phyloP scores from a whole-genome alignment of 2,797 vertebrate genomes.

The Morus bassanus region DNA sequence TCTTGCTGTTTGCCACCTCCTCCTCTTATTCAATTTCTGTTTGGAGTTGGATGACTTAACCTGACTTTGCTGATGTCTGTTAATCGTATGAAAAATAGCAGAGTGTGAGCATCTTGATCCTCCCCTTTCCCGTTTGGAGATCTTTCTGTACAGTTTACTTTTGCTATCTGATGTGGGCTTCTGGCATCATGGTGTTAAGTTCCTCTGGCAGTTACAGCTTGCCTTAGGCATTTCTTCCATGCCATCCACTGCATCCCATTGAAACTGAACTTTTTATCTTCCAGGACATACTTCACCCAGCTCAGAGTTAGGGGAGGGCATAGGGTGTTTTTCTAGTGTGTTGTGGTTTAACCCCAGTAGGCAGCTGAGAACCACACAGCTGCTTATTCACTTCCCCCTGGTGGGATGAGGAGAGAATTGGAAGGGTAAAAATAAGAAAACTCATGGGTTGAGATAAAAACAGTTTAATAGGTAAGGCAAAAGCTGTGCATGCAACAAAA shows the following conservation, averaged over 20 bases:
- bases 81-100: background rate
- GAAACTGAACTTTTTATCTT: background rate
- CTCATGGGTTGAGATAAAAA: background rate
- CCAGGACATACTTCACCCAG: background rate
- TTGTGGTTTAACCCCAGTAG: background rate
- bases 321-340: background rate
- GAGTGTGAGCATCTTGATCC: background rate
- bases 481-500: background rate
- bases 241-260: background rate
- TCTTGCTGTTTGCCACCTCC: background rate
- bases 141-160: background rate
- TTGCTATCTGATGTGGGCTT: background rate
- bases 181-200: background rate
- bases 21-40: background rate
- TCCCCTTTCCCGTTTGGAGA: background rate
- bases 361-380: background rate
- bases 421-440: background rate
- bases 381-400: rapidly evolving
- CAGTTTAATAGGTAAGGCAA: background rate
- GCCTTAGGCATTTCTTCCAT: background rate
- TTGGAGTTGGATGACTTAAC: background rate
- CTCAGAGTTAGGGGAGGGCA: background rate
- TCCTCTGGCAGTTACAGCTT: background rate
- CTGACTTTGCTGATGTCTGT: background rate
- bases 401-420: background rate